A percentile compares a stretch with the other conserved stretches of the same genome.
phyloP scores from a whole-genome alignment of 2,888 invertebrate species.

The Sturmia bella region DNA sequence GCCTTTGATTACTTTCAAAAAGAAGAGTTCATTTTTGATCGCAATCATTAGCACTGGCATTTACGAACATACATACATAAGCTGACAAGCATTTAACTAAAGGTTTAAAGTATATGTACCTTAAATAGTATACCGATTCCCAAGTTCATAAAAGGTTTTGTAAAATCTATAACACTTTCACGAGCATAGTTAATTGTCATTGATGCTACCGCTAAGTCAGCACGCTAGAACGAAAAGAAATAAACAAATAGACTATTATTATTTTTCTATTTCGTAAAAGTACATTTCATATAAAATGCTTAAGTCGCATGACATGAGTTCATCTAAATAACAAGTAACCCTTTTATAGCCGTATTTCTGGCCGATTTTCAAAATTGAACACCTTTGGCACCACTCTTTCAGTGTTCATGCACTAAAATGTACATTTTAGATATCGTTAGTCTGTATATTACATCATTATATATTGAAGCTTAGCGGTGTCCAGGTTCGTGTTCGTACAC shows the following conservation, averaged over 20 bases:
- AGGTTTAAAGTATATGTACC: constrained; percentile 83
- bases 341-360: too few relatives aligned
- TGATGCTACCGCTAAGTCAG: constrained; percentile 97
- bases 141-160: constrained; percentile 98
- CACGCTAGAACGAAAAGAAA: constrained; percentile 85
- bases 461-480: too few relatives aligned
- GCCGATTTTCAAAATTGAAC: too few relatives aligned
- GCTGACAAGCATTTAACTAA: constrained; percentile 5
- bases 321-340: too few relatives aligned
- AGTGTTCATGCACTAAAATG: too few relatives aligned
- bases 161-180: constrained; percentile 95
- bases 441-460: too few relatives aligned
- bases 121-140: constrained; percentile 98
- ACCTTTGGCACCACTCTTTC: too few relatives aligned
- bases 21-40: constrained; percentile 20
- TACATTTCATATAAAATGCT: neutral
- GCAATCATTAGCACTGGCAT: constrained; percentile 10
- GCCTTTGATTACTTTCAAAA: constrained; percentile 29
- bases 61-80: neutral
- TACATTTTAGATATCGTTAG: too few relatives aligned
- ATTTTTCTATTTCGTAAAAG: neutral
- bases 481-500: too few relatives aligned
- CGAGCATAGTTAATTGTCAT: constrained; percentile 99
- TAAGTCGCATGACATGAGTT: too few relatives aligned
- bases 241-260: neutral